Base-by-base conservation (phyloP, 2,797 vertebrate species). In the Fratercula arctica region DNA sequence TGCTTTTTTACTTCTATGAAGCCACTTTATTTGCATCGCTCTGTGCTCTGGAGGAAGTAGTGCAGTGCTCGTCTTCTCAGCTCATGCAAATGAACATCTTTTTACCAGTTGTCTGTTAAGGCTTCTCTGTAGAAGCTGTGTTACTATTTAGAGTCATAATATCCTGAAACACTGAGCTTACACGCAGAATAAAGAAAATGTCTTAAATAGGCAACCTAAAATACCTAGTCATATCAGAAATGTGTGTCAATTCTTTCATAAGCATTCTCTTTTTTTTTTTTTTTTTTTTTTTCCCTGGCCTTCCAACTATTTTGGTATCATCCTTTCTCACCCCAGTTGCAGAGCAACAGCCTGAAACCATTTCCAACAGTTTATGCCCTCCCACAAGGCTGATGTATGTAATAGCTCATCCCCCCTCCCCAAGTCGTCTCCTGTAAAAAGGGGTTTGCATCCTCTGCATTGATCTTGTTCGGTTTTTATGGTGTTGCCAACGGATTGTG, bases 21-120 rank as follows among this genome's bases (percentile, higher is more conserved):
- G 37, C 72, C 68, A 24, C 79, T 87, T 87, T 11, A 75, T 95
- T 95, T 97, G 92, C 94, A 94, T 92, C 69, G 4, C 43, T 26
- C 35, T 37, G 24, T 74, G 37, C 76, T 83, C 68, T 48, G 73
- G 46, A 87, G 75, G 75, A 85, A 75, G 39, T n/a, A 70, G 33
- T 25, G 23, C 73, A 78, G 13, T 16, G 10, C 57, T 74, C 6
- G 0, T 43, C 51, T 82, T 66, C 53, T 85, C 61, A 76, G 70
- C 56, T 91, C 61, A 73, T 81, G 89, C 78, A 95, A 89, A 89
- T 89, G 6, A 75, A 31, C 45, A 31, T 50, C 63, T 60, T 87
- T 82, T 57, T 56, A 61, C 45, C 57, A 54, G 17, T 29, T 78
- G 41, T 54, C 56, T 87, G 23, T 69, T 68, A 64, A 39, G 43